Percentiles rank a stretch among this genome's conserved stretches.
These are phyloP conservation scores for Porites lutea DNA, from an alignment of 64 coral and sea anemone species.

Conservation along the genomic window DNA sequence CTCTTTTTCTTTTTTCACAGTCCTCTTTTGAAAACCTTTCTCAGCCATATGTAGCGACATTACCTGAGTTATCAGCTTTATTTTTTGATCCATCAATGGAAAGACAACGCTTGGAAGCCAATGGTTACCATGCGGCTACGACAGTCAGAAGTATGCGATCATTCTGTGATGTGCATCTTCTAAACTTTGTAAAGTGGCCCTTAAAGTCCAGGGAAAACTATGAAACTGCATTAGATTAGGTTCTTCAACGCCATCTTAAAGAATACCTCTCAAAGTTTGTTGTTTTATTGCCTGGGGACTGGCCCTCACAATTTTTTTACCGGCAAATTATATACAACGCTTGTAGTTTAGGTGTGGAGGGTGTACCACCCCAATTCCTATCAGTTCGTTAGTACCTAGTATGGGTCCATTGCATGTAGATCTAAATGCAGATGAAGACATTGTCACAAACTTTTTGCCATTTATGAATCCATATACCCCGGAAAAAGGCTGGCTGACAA, in stretches of 20 bases:
- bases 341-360: background rate
- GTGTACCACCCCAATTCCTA: conserved; percentile 12
- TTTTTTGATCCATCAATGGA: too few species aligned
- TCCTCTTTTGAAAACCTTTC: too few species aligned
- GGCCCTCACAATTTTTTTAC: conserved; percentile 35
- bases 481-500: conserved; percentile 44
- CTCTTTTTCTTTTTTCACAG: too few species aligned
- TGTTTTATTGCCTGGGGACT: conserved; percentile 61
- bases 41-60: background rate
- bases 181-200: conserved; percentile 66
- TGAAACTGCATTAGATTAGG: conserved; percentile 44
- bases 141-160: conserved; percentile 13
- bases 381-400: conserved; percentile 26
- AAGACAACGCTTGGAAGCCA: too few species aligned
- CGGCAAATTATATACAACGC: conserved; percentile 38
- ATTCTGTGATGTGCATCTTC: conserved; percentile 69
- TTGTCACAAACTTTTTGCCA: conserved; percentile 8
- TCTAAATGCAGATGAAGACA: conserved; percentile 52
- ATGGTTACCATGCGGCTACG: conserved; percentile 49
- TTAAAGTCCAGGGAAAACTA: conserved; percentile 63
- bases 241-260: conserved; percentile 30
- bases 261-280: conserved; percentile 59
- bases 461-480: conserved; percentile 39
- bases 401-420: conserved; percentile 45
- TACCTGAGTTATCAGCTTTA: too few species aligned